Percentiles rank a stretch among this genome's conserved stretches.
phyloP scores from a whole-genome alignment of 2,797 vertebrate genomes.

The Otus scops region DNA sequence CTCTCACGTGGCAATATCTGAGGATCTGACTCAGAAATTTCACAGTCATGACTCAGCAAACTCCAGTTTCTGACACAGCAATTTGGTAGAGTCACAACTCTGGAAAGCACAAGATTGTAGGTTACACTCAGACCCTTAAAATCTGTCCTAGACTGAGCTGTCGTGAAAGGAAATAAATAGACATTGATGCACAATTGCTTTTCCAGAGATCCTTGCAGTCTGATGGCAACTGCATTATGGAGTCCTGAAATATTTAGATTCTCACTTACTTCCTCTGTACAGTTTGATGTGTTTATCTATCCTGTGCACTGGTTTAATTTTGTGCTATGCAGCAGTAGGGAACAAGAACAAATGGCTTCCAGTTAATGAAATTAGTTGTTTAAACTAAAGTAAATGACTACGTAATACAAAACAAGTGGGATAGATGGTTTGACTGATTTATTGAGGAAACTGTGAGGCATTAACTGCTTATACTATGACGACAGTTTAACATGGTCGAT shows the following conservation, averaged over 20 bases:
- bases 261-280: not conserved
- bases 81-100: not conserved
- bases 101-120: not conserved
- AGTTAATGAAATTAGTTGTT: not conserved
- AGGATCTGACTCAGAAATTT: not conserved
- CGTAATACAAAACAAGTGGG: not conserved
- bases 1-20: not conserved
- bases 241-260: not conserved
- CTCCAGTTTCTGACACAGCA: not conserved
- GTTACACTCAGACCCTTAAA: not conserved
- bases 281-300: not conserved
- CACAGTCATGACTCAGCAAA: not conserved
- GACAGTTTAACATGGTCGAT: not conserved
- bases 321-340: not conserved
- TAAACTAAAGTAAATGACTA: conserved; percentile 12
- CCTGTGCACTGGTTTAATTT: not conserved
- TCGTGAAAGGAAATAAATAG: not conserved
- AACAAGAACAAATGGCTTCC: not conserved
- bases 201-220: not conserved
- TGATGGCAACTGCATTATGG: not conserved
- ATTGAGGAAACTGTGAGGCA: not conserved
- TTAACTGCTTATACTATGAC: not conserved
- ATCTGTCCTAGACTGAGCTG: not conserved
- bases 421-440: not conserved
- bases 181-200: accelerated